Evolutionary conservation across 2,797 vertebrate genomes (phyloP).

Genomic region (Tarsius wallacei): DNA sequence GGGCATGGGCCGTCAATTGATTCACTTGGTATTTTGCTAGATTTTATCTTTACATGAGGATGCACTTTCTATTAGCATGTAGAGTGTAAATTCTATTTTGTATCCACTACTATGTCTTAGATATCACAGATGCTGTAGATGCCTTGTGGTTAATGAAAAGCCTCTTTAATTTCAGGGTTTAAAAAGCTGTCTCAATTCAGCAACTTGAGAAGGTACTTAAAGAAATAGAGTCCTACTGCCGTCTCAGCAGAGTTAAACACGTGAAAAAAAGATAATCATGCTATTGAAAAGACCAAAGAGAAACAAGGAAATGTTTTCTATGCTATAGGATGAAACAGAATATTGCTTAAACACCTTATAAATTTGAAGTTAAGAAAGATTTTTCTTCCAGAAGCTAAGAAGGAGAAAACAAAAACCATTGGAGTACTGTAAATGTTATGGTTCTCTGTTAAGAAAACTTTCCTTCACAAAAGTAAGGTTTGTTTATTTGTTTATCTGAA

Average conservation of each 20-base stretch:
- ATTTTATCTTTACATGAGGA: background rate
- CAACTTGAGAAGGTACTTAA: conserved; percentile 95
- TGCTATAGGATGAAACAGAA: conserved; percentile 87
- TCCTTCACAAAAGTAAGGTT: conserved; percentile 78
- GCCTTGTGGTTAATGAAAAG: background rate
- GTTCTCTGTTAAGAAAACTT: conserved; percentile 85
- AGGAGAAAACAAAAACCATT: conserved; percentile 79
- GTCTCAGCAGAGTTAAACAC: conserved; percentile 91
- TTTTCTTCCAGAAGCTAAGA: conserved; percentile 88
- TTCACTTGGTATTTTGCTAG: background rate
- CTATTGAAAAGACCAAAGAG: conserved; percentile 60
- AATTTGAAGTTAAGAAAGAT: conserved; percentile 89
- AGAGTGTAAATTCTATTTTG: background rate
- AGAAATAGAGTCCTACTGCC: conserved; percentile 92
- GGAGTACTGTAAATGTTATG: conserved; percentile 83
- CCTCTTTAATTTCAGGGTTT: conserved; percentile 92
- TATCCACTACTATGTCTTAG: background rate
- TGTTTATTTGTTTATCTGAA: conserved; percentile 85
- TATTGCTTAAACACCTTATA: conserved; percentile 81
- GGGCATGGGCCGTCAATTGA: background rate
- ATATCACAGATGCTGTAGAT: background rate
- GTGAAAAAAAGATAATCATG: conserved; percentile 93
- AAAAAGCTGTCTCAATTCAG: conserved; percentile 97
- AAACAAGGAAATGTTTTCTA: conserved; percentile 88
- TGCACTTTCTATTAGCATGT: background rate